Evolutionary conservation across 2,113 vertebrate genomes (phyloP).

Genomic region (Neogale vison): DNA sequence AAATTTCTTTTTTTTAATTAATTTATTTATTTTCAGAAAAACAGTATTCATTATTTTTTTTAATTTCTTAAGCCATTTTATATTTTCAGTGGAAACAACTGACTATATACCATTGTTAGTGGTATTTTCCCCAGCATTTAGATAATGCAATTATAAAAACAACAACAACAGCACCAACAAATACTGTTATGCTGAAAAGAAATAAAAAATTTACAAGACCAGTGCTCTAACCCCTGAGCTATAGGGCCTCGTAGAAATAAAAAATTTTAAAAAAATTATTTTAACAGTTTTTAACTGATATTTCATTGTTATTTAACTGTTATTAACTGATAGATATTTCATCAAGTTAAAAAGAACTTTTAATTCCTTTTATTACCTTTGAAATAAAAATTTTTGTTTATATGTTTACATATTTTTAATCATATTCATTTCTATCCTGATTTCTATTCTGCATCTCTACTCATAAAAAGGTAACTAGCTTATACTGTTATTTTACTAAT

Average conservation of each 20-base stretch:
- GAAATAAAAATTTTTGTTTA: not conserved
- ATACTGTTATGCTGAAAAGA: too few relatives aligned
- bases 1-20: not conserved
- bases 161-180: too few relatives aligned
- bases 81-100: not conserved
- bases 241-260: too few relatives aligned
- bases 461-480: not conserved
- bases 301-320: not conserved
- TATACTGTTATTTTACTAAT: not conserved
- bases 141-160: not conserved
- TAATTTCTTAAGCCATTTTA: not conserved
- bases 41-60: not conserved
- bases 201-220: too few relatives aligned
- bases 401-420: not conserved
- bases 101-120: not conserved
- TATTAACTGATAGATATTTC: not conserved
- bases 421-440: not conserved
- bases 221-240: too few relatives aligned
- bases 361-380: not conserved
- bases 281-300: not conserved
- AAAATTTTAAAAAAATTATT: not conserved
- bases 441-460: not conserved
- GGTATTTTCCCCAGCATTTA: not conserved
- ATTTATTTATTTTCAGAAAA: too few relatives aligned
- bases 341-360: not conserved